Conservation (phyloP, 2,888 invertebrate genomes). For the Eristalis tenax region DNA sequence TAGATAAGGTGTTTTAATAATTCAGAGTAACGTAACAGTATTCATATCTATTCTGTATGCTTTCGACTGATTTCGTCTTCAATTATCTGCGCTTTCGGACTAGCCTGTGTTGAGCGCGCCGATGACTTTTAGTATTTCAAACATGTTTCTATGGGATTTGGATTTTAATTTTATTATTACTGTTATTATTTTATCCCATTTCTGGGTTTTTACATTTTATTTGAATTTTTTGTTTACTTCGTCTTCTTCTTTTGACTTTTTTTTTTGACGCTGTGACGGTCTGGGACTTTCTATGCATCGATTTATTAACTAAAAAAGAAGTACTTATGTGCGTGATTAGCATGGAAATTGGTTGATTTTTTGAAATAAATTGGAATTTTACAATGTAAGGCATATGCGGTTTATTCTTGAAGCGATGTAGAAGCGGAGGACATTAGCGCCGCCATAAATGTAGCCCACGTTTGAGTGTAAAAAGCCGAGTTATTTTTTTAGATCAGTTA, state of each 20-base stretch:
- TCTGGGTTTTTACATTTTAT: background rate
- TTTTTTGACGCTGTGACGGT: background rate
- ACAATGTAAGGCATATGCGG: background rate
- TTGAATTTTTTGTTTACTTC: background rate
- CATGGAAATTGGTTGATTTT: conserved; percentile 9
- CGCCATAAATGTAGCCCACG: no score
- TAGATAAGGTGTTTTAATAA: no score
- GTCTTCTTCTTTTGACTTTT: background rate
- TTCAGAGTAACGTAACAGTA: no score
- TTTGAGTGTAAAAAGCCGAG: no score
- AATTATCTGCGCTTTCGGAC: background rate
- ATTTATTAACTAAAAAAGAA: conserved; percentile 5
- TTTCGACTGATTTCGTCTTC: no score
- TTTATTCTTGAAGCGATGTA: no score
- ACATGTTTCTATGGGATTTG: conserved; percentile 33
- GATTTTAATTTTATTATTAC: conserved; percentile 36
- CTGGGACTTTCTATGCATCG: background rate
- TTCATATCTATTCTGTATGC: no score
- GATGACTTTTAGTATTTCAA: conserved; percentile 40
- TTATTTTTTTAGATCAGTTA: no score
- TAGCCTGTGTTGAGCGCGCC: background rate
- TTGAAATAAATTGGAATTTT: background rate
- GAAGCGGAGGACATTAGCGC: no score
- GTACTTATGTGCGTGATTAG: conserved; percentile 20
- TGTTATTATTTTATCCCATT: conserved; percentile 2